phyloP scores from a whole-genome alignment of 2,797 vertebrate genomes.

The Setipinna tenuifilis region DNA sequence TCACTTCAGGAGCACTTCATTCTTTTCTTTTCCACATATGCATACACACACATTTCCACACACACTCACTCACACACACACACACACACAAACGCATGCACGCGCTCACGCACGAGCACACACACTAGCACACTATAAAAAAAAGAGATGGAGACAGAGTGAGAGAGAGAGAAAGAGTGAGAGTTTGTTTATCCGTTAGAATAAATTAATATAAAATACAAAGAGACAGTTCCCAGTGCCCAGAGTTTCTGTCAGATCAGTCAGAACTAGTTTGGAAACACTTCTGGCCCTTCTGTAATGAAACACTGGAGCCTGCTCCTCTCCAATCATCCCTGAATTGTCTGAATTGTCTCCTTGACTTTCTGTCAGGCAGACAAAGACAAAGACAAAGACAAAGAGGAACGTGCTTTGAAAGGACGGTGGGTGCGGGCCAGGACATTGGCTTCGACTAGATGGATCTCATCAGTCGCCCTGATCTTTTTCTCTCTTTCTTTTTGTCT shows the following conservation, averaged over 20 bases:
- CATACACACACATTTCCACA: too few species aligned
- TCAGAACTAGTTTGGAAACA: background rate
- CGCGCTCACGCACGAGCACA: too few species aligned
- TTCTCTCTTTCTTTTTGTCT: too few species aligned
- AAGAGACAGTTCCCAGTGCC: background rate
- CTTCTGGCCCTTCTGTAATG: background rate
- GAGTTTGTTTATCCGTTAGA: background rate
- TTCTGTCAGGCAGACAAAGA: background rate
- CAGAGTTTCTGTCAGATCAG: background rate
- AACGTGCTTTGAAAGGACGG: background rate
- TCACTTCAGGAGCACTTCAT: background rate
- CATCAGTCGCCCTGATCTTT: background rate
- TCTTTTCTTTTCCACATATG: background rate
- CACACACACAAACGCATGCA: too few species aligned
- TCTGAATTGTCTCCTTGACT: slow-evolving; percentile 10
- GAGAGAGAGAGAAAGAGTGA: background rate
- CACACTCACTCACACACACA: too few species aligned
- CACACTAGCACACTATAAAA: too few species aligned
- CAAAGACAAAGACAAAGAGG: background rate
- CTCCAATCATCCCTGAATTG: background rate
- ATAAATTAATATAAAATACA: background rate
- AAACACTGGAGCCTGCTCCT: background rate
- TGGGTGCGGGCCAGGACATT: slow-evolving; percentile 2
- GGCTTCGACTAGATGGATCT: background rate
- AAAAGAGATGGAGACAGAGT: background rate